A percentile compares a stretch with the other conserved stretches of the same genome.
Conservation (phyloP, 1,140 invertebrate genomes). For the Pomacea maculata region DNA sequence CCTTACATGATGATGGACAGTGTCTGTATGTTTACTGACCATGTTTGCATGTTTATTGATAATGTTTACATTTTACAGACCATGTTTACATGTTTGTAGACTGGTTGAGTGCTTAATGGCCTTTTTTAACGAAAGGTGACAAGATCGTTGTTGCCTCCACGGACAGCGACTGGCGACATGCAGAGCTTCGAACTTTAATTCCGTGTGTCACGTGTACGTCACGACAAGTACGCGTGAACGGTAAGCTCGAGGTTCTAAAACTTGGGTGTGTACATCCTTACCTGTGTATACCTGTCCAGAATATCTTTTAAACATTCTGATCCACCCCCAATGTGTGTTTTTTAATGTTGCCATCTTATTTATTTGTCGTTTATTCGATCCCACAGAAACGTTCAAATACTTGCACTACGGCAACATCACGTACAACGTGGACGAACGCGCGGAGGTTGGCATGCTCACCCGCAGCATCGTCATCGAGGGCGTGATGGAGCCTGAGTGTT, state of each 20-base stretch:
- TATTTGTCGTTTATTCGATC: background rate
- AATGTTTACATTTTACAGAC: too few relatives aligned
- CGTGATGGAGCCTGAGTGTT: conserved; percentile 32
- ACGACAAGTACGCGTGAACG: conserved; percentile 34
- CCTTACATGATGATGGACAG: too few relatives aligned
- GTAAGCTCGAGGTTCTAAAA: conserved; percentile 20
- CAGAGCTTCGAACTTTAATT: conserved; percentile 38
- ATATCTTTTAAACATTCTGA: too few relatives aligned
- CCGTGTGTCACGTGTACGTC: conserved; percentile 28
- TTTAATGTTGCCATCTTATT: too few relatives aligned
- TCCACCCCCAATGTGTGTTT: too few relatives aligned
- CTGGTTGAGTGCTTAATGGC: too few relatives aligned
- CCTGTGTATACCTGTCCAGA: too few relatives aligned
- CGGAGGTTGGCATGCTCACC: conserved; percentile 40
- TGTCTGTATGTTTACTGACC: too few relatives aligned
- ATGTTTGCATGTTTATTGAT: too few relatives aligned
- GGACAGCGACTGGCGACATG: conserved; percentile 46
- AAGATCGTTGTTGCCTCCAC: conserved; percentile 44
- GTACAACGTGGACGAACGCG: conserved; percentile 41
- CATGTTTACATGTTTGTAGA: too few relatives aligned
- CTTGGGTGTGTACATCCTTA: background rate
- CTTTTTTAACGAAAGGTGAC: conserved; percentile 30
- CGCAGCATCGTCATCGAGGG: conserved; percentile 42
- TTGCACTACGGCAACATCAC: conserved; percentile 41
- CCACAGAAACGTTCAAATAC: conserved; percentile 22